Evolutionary conservation across 2,888 invertebrate species (phyloP).

Genomic region (Protodeltote pygarga): DNA sequence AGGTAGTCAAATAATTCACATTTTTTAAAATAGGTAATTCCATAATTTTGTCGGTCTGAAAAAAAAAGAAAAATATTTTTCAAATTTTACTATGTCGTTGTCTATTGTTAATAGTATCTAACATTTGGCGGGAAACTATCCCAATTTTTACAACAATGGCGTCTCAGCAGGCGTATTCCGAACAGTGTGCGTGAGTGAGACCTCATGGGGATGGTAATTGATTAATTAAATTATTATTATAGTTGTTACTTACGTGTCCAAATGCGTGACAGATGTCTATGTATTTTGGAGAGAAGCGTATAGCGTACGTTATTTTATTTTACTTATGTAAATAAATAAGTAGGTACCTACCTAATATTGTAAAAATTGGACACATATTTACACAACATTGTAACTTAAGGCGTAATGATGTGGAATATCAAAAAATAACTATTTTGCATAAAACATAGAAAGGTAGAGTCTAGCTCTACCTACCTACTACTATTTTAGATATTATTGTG

Average conservation of each 20-base stretch:
- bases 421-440: too few species aligned
- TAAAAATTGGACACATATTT: too few species aligned
- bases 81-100: not conserved
- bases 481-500: too few species aligned
- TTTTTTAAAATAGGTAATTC: not conserved
- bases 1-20: not conserved
- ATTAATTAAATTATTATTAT: slow-evolving; percentile 52
- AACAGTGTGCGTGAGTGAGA: slow-evolving; percentile 23
- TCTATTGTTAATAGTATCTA: slow-evolving; percentile 12
- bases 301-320: too few species aligned
- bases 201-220: slow-evolving; percentile 49
- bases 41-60: not conserved
- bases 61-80: not conserved
- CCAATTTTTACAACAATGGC: slow-evolving; percentile 36
- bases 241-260: slow-evolving; percentile 32
- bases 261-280: slow-evolving; percentile 30
- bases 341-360: too few species aligned
- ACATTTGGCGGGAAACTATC: slow-evolving; percentile 44
- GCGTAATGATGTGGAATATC: too few species aligned
- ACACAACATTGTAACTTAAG: too few species aligned
- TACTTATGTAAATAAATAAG: too few species aligned
- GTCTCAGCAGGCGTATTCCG: slow-evolving; percentile 42
- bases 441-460: too few species aligned
- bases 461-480: too few species aligned
- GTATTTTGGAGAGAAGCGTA: too few species aligned